Conservation (phyloP, 2,113 vertebrate genomes). For the Galbula dea region DNA sequence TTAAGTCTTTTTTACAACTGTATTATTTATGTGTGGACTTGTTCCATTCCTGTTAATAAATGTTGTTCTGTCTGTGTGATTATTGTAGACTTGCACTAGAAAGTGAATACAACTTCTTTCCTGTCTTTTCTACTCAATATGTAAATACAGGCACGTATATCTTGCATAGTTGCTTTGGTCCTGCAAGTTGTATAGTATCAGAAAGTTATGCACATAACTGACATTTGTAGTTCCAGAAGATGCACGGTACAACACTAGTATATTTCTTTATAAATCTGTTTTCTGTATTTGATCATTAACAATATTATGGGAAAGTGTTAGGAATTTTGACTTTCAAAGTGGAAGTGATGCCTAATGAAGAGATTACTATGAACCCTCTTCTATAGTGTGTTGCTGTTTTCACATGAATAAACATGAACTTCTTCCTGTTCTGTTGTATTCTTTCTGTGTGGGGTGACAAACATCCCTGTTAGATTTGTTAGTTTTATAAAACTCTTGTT, state of each 20-base stretch:
- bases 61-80: constrained; percentile 82
- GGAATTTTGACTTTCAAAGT: background rate
- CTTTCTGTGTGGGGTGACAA: background rate
- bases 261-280: background rate
- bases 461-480: background rate
- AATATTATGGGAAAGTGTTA: background rate
- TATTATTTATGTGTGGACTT: constrained; percentile 70
- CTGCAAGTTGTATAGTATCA: background rate
- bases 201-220: background rate
- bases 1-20: constrained; percentile 46
- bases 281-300: background rate
- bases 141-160: constrained; percentile 6
- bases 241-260: rapidly evolving
- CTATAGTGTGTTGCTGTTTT: constrained; percentile 13
- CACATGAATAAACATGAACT: constrained; percentile 42
- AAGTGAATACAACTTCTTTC: constrained; percentile 34
- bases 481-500: background rate
- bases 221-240: background rate
- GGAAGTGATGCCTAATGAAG: background rate
- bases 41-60: constrained; percentile 79
- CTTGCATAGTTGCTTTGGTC: constrained; percentile 7
- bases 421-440: constrained; percentile 37
- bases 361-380: background rate
- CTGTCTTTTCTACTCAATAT: constrained; percentile 45
- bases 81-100: constrained; percentile 72